These are phyloP conservation scores for Thereva nobilitata DNA, from an alignment of 2,888 invertebrate species.

Conservation along the genomic window DNA sequence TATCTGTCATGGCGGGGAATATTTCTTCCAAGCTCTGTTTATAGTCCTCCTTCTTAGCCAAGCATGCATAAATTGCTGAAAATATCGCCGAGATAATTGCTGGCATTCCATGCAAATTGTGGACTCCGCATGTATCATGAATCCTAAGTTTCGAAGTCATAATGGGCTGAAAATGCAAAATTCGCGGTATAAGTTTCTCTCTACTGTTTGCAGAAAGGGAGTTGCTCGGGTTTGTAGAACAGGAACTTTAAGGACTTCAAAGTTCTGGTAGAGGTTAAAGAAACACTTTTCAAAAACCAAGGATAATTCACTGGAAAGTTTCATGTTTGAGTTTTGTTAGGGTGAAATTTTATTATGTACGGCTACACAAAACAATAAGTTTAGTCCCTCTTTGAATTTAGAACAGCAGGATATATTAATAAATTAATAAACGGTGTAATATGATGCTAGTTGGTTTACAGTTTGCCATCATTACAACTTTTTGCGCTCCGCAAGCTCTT, in stretches of 20 bases:
- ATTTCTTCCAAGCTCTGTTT: conserved; percentile 62
- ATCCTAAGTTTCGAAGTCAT: conserved; percentile 52
- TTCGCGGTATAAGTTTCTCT: background rate
- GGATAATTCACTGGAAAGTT: no score
- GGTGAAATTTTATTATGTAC: no score
- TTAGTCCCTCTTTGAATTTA: no score
- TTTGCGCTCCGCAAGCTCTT: no score
- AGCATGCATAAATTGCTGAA: conserved; percentile 73
- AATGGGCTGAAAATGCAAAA: conserved; percentile 50
- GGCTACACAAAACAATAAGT: no score
- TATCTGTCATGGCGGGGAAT: conserved; percentile 66
- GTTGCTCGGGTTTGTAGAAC: conserved; percentile 10
- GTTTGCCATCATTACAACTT: no score
- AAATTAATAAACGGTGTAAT: no score
- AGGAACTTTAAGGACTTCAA: background rate
- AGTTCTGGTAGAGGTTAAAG: no score
- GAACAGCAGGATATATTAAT: no score
- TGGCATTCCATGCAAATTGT: conserved; percentile 97
- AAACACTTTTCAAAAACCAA: no score
- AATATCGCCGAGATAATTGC: conserved; percentile 83
- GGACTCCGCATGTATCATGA: conserved; percentile 77
- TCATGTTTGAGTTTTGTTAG: no score
- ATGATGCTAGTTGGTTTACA: no score
- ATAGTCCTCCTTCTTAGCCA: conserved; percentile 71
- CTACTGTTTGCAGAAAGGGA: conserved; percentile 2